Base-by-base conservation (phyloP, 2,888 invertebrate genomes). In the Clitarchus hookeri region DNA sequence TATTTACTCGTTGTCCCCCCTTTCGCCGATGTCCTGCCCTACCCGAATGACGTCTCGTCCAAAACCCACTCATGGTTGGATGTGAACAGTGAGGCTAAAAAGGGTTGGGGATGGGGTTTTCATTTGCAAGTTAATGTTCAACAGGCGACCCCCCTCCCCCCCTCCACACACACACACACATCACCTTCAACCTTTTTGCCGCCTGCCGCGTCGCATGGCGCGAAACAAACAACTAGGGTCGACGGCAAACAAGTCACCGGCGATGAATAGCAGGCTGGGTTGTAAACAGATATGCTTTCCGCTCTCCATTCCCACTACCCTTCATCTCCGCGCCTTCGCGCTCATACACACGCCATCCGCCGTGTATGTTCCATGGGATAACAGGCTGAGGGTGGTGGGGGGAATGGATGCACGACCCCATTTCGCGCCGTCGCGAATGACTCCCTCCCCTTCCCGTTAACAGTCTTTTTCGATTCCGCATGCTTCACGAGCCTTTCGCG, bases 41-140 rank as follows among this genome's bases (percentile, higher is more conserved):
- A 48, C 48, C 48, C 48, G 48, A 48, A 11, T 13, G 12, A 16
- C 11, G 48, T 8, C 16, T 48, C 48, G 16, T 11, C 16, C 12
- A 48, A 48, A 48, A 16, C 48, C 48, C 2, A 1, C 48, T 8
- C 16, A 48, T 48, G 48, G 6, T 36, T 1, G 48, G 48, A 11
- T 16, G 48, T 48, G 65, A 19, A 23, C n/a, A 65, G 65, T 19
- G 53, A 53, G 1, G 53, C 4, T 12, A 53, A 19, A 53, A 53
- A 16, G 53, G 8, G 0, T 23, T 16, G 65, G 65, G n/a, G 65
- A 6, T 1, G 65, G 8, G 65, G n/a, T 2, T 19, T n/a, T 65
- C 19, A 65, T 65, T 65, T 65, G 65, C 65, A 65, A 65, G 65
- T 65, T 65, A n/a, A 65, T 65, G 65, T 65, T 65, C 65, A 65